Conservation (phyloP, 1,140 invertebrate species). For the Lordiphosa stackelbergi region DNA sequence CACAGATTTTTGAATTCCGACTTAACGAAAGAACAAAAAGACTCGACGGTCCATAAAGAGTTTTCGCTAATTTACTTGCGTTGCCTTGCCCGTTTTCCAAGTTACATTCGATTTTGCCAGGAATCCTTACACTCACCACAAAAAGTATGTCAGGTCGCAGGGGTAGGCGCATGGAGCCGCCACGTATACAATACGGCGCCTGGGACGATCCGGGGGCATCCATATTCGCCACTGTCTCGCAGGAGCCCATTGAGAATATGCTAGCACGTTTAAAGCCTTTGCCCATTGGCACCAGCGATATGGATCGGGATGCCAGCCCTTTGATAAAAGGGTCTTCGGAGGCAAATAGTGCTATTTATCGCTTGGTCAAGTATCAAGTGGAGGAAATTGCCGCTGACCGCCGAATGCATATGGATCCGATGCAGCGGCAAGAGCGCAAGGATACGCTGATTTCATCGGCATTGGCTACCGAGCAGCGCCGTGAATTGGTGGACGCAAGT, state of each 20-base stretch:
- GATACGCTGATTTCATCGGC: conserved; percentile 16
- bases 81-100: neutral
- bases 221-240: conserved; percentile 41
- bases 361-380: conserved; percentile 42
- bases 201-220: conserved; percentile 46
- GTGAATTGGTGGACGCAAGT: conserved; percentile 34
- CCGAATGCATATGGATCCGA: conserved; percentile 20
- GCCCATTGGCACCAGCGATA: conserved; percentile 6
- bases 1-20: neutral
- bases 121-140: neutral
- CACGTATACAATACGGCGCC: conserved; percentile 30
- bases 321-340: conserved; percentile 9
- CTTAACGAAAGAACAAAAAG: neutral
- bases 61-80: neutral
- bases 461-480: conserved; percentile 22
- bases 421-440: conserved; percentile 20
- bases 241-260: conserved; percentile 49
- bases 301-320: conserved; percentile 29
- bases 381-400: conserved; percentile 48
- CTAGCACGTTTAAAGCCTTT: conserved; percentile 23
- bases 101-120: neutral
- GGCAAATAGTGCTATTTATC: conserved; percentile 19
- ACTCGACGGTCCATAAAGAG: neutral
- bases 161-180: conserved; percentile 1
- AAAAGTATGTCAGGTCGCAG: neutral